Evolutionary conservation across 2,888 invertebrate genomes (phyloP).

Genomic region (Phengaris arion): DNA sequence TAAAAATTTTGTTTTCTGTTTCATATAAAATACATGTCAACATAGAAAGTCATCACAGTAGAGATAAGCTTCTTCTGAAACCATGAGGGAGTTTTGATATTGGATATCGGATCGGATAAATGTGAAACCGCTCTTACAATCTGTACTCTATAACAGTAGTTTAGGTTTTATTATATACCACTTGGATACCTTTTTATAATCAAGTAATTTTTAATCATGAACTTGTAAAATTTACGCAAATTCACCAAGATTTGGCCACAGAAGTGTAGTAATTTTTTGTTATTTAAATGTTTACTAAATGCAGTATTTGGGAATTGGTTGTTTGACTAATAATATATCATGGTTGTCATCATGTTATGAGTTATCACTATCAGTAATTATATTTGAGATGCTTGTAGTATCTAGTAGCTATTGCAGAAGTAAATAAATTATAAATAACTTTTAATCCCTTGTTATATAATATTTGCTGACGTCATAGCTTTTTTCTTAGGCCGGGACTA

Average conservation of each 20-base stretch:
- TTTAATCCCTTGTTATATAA: background rate
- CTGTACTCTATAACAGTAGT: no score
- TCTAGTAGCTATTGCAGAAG: conserved; percentile 16
- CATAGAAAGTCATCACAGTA: no score
- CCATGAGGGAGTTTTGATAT: background rate
- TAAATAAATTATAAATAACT: conserved; percentile 16
- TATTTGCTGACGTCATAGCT: no score
- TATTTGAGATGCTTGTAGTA: background rate
- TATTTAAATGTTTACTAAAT: conserved; percentile 1
- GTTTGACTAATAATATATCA: conserved; percentile 11
- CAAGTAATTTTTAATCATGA: background rate
- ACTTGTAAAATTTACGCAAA: background rate
- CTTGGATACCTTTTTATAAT: background rate
- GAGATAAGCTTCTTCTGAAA: no score
- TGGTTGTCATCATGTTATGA: background rate
- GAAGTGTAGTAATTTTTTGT: background rate
- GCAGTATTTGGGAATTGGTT: conserved; percentile 1
- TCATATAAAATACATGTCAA: no score
- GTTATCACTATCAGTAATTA: conserved; percentile 1
- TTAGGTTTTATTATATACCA: no score
- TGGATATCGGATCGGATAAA: background rate
- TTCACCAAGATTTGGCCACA: background rate
- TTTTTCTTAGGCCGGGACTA: no score
- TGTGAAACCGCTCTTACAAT: background rate
- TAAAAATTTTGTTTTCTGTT: no score